These are phyloP conservation scores for Probaryconus sp. DNA, from an alignment of 1,140 invertebrate species.

Conservation along the genomic window DNA sequence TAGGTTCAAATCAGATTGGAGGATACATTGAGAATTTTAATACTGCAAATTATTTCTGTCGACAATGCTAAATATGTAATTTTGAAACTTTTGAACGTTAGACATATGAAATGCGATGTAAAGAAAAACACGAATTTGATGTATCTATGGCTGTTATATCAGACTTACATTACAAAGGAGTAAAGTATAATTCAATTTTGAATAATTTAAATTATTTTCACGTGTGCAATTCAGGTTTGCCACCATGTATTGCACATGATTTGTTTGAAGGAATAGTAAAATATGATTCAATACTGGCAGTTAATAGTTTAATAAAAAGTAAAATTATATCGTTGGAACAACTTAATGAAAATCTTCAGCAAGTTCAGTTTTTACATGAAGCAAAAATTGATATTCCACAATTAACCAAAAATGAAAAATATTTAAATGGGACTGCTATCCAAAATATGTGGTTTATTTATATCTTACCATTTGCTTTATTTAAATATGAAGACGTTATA, in stretches of 20 bases:
- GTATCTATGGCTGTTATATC: no score
- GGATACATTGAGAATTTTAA: conserved; percentile 28
- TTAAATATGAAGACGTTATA: conserved; percentile 5
- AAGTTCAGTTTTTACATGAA: not conserved
- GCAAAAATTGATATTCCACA: not conserved
- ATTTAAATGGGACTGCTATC: not conserved
- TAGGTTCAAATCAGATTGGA: conserved; percentile 28
- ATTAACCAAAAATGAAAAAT: not conserved
- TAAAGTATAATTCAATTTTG: conserved; percentile 14
- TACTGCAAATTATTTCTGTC: not conserved
- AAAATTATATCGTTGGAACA: not conserved
- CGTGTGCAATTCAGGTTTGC: conserved; percentile 23
- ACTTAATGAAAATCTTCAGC: not conserved
- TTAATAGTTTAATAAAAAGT: not conserved
- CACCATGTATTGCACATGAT: conserved; percentile 13
- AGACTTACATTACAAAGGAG: not conserved
- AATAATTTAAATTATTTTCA: conserved; percentile 15
- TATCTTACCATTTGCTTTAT: not conserved
- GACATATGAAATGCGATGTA: not conserved
- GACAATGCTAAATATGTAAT: not conserved
- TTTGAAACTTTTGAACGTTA: not conserved
- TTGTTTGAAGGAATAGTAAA: conserved; percentile 7
- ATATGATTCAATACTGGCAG: not conserved
- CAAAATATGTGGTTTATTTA: not conserved
- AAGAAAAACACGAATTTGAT: not conserved